Evolutionary conservation across 2,113 vertebrate species (phyloP).

Genomic region (Oreochromis aureus): DNA sequence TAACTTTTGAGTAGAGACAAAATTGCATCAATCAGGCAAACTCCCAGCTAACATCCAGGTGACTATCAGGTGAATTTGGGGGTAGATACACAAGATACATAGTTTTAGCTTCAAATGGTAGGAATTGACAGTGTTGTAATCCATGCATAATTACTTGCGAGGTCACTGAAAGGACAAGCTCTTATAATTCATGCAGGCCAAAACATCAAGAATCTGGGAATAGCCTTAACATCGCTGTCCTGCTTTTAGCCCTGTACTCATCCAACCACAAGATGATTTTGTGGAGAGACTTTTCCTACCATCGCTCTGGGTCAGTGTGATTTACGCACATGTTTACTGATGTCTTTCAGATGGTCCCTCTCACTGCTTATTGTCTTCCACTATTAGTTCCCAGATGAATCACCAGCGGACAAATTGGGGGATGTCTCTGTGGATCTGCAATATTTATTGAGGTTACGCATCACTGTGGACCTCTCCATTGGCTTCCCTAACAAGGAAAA

Average conservation of each 20-base stretch:
- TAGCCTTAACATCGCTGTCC: slow-evolving; percentile 38
- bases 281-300: slow-evolving; percentile 49
- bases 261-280: slow-evolving; percentile 54
- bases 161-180: slow-evolving; percentile 44
- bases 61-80: background rate
- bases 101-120: background rate
- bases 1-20: background rate
- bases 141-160: slow-evolving; percentile 11
- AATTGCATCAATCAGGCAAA: background rate
- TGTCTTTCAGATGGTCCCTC: slow-evolving; percentile 68
- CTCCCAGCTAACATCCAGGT: background rate
- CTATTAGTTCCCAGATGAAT: slow-evolving; percentile 73
- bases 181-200: slow-evolving; percentile 41
- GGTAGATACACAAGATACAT: background rate
- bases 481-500: slow-evolving; percentile 48
- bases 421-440: slow-evolving; percentile 39
- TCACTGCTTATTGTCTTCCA: slow-evolving; percentile 63
- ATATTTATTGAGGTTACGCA: slow-evolving; percentile 74
- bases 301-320: slow-evolving; percentile 54
- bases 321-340: slow-evolving; percentile 73
- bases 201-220: slow-evolving; percentile 48
- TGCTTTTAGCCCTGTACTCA: slow-evolving; percentile 38
- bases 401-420: slow-evolving; percentile 65
- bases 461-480: slow-evolving; percentile 58
- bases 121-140: background rate